A percentile compares a stretch with the other conserved stretches of the same genome.
These are phyloP conservation scores for Arctopsyche grandis DNA, from an alignment of 1,140 invertebrate genomes.

Conservation along the genomic window DNA sequence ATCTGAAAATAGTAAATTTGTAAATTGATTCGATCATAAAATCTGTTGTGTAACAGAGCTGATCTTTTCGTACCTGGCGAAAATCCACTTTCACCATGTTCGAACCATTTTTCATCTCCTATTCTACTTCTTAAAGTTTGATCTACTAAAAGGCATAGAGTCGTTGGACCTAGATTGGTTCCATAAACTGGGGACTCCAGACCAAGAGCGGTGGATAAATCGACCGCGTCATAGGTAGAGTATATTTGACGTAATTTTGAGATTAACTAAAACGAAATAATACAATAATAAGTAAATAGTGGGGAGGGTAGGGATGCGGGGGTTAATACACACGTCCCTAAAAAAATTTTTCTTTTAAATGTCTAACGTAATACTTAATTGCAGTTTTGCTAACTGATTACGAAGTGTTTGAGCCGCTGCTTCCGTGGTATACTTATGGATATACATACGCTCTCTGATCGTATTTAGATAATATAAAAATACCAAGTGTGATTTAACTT, in stretches of 20 bases:
- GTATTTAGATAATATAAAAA: background rate
- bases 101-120: conserved; percentile 7
- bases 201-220: background rate
- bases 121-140: conserved; percentile 15
- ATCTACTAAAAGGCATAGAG: background rate
- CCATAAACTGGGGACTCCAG: conserved; percentile 8
- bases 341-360: too few species aligned
- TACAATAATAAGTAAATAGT: background rate
- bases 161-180: background rate
- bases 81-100: conserved; percentile 22
- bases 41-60: too few species aligned
- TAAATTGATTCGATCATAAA: too few species aligned
- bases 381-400: too few species aligned
- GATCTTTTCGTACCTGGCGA: background rate
- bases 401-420: too few species aligned
- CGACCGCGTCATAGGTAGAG: background rate
- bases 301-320: too few species aligned
- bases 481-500: background rate
- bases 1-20: background rate
- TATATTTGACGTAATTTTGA: background rate
- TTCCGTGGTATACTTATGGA: background rate
- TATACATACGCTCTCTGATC: background rate
- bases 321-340: too few species aligned
- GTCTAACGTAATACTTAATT: too few species aligned
- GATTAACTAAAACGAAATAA: background rate